Evolutionary conservation across 2,888 invertebrate genomes (phyloP).

Genomic region (Synergus gifuensis): DNA sequence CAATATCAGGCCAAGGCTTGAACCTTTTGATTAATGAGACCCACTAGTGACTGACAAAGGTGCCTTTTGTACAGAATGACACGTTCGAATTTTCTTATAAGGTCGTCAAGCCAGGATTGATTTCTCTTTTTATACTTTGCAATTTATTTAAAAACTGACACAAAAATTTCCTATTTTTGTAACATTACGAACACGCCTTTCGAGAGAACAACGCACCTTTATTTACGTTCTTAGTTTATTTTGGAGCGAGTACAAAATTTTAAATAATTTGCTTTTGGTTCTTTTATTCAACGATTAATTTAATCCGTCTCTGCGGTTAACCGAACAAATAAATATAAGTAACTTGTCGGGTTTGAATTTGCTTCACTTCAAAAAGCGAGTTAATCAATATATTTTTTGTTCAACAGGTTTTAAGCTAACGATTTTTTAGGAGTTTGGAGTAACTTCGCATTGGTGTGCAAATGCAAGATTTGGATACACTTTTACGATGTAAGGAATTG

Average conservation of each 20-base stretch:
- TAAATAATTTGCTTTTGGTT: neutral
- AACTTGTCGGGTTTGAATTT: neutral
- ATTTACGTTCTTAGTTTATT: neutral
- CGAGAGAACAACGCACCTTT: neutral
- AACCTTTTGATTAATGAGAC: constrained; percentile 6
- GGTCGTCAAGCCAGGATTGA: neutral
- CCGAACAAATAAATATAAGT: neutral
- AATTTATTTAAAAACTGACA: constrained; percentile 31
- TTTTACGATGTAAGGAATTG: constrained; percentile 19
- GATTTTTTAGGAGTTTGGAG: neutral
- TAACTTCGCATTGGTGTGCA: constrained; percentile 3
- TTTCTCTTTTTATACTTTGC: constrained; percentile 33
- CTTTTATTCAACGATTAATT: neutral
- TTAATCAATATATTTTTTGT: neutral
- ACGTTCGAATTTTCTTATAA: neutral
- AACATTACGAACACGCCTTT: neutral
- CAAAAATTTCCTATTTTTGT: constrained; percentile 40
- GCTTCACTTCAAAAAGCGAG: no score
- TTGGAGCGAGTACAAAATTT: neutral
- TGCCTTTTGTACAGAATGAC: neutral
- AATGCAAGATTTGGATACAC: constrained; percentile 32
- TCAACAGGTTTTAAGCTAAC: constrained; percentile 11
- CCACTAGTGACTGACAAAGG: neutral
- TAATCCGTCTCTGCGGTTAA: neutral
- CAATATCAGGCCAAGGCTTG: constrained; percentile 22